These are phyloP conservation scores for Hippopotamyrus pictus DNA, from an alignment of 2,797 vertebrate genomes.

Conservation along the genomic window DNA sequence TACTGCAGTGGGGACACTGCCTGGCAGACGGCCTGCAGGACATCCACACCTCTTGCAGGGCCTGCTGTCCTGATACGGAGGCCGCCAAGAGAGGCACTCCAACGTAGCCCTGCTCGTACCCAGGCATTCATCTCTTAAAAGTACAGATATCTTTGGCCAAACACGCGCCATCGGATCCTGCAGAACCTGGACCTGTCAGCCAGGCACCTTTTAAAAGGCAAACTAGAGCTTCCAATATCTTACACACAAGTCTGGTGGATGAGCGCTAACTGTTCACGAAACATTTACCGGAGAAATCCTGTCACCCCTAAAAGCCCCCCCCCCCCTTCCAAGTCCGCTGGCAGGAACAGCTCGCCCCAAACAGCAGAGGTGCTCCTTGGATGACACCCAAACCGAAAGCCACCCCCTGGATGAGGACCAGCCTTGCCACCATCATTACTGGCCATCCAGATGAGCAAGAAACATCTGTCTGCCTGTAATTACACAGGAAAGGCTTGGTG, in stretches of 20 bases:
- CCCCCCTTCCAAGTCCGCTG: background rate
- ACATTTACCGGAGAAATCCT: background rate
- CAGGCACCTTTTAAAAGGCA: background rate
- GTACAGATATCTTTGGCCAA: too few relatives aligned
- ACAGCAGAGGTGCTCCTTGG: background rate
- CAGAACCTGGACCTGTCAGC: background rate
- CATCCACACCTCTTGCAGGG: background rate
- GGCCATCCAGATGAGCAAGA: background rate
- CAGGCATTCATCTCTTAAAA: background rate
- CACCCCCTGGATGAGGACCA: background rate
- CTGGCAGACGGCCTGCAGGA: background rate
- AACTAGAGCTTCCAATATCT: background rate
- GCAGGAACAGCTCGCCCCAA: background rate
- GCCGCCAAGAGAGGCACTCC: background rate
- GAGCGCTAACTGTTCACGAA: background rate
- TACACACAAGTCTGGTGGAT: background rate
- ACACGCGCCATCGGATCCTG: background rate
- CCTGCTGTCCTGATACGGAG: background rate
- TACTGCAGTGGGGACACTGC: background rate
- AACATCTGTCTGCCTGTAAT: conserved; percentile 46
- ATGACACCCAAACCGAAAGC: background rate
- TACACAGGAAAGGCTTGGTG: conserved; percentile 35
- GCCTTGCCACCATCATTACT: background rate
- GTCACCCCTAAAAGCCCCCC: background rate
- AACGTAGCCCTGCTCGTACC: background rate